Percentiles rank a stretch among this genome's conserved stretches.
Evolutionary conservation across 2,888 invertebrate genomes (phyloP).

Genomic region (Cantharis lateralis): DNA sequence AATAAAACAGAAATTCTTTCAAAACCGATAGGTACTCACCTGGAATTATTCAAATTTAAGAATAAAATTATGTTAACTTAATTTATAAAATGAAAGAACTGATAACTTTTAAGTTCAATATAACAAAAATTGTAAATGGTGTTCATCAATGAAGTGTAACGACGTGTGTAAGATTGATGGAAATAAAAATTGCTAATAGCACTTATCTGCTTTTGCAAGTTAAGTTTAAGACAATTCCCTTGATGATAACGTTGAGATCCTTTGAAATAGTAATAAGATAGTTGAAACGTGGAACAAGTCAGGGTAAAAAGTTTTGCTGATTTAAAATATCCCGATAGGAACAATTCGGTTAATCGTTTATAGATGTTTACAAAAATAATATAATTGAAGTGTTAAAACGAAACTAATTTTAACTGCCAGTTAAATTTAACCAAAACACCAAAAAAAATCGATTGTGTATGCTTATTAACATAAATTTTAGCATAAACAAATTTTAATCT

Average conservation of each 20-base stretch:
- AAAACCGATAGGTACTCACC: too few species aligned
- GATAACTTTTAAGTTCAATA: not conserved
- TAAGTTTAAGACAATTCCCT: not conserved
- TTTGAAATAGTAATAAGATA: not conserved
- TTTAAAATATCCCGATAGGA: not conserved
- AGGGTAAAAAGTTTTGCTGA: not conserved
- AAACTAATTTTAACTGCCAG: too few species aligned
- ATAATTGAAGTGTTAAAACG: too few species aligned
- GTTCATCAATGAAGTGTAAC: not conserved
- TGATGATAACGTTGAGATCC: not conserved
- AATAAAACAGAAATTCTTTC: too few species aligned
- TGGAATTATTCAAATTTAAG: not conserved
- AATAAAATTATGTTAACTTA: not conserved
- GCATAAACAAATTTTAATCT: not conserved
- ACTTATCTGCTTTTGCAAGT: not conserved
- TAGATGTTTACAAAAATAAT: too few species aligned
- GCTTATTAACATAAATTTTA: not conserved
- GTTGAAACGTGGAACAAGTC: not conserved
- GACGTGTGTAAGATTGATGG: not conserved
- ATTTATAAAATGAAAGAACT: not conserved
- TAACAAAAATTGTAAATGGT: not conserved
- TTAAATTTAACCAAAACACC: too few species aligned
- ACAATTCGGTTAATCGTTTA: not conserved
- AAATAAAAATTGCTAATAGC: not conserved
- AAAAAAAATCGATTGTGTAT: not conserved